These are phyloP conservation scores for Lycia hirtaria DNA, from an alignment of 2,888 invertebrate species.

Conservation along the genomic window DNA sequence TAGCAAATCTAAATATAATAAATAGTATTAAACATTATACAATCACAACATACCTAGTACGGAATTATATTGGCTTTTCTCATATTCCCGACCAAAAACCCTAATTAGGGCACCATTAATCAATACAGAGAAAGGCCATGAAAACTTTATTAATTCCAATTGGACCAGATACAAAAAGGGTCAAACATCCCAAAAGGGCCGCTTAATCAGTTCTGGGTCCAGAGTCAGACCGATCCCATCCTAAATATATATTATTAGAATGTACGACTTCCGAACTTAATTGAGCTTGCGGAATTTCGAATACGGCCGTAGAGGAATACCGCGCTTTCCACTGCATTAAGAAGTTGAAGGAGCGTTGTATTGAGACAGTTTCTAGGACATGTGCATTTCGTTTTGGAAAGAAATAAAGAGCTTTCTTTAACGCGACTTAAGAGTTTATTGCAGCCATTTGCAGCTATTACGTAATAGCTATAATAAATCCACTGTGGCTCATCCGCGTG, in stretches of 20 bases:
- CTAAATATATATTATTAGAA: slow-evolving; percentile 45
- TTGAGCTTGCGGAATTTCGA: slow-evolving; percentile 43
- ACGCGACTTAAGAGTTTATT: too few relatives aligned
- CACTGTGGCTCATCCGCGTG: too few relatives aligned
- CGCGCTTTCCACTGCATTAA: slow-evolving; percentile 42
- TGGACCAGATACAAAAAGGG: slow-evolving; percentile 33
- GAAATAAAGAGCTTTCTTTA: too few relatives aligned
- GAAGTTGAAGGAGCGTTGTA: slow-evolving; percentile 31
- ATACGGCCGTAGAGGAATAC: slow-evolving; percentile 41
- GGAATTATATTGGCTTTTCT: neutral
- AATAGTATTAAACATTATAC: too few relatives aligned
- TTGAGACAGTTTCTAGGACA: slow-evolving; percentile 15
- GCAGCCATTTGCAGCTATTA: too few relatives aligned
- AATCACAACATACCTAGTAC: too few relatives aligned
- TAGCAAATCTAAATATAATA: too few relatives aligned
- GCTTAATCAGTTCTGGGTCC: slow-evolving; percentile 33
- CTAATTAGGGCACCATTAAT: slow-evolving; percentile 22
- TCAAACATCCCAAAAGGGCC: slow-evolving; percentile 31
- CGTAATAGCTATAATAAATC: too few relatives aligned
- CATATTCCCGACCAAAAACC: neutral
- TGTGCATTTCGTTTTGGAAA: too few relatives aligned
- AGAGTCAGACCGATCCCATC: slow-evolving; percentile 36
- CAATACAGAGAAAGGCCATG: slow-evolving; percentile 27
- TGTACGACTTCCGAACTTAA: slow-evolving; percentile 49
- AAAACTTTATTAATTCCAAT: slow-evolving; percentile 35